Conservation (phyloP, 2,888 invertebrate genomes). For the Crioceris asparagi region DNA sequence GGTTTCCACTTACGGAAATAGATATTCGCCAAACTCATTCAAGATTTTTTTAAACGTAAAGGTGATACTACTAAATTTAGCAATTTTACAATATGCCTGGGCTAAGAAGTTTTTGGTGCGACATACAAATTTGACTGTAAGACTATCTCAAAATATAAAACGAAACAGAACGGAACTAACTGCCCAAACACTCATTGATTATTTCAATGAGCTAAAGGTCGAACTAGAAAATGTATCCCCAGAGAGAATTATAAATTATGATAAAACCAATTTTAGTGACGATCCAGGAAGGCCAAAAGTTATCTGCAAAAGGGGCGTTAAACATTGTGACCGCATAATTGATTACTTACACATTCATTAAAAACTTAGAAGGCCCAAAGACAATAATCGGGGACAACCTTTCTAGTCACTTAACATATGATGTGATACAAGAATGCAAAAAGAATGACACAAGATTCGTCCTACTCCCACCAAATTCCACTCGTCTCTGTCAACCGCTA, state of each 20-base stretch:
- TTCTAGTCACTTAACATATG: constrained; percentile 20
- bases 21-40: too few species aligned
- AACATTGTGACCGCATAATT: constrained; percentile 19
- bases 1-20: too few species aligned
- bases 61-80: too few species aligned
- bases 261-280: constrained; percentile 14
- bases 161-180: constrained; percentile 1
- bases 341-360: too few species aligned
- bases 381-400: constrained; percentile 29
- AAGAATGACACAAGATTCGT: constrained; percentile 25
- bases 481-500: constrained; percentile 22
- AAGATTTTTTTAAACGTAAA: too few species aligned
- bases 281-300: constrained; percentile 12
- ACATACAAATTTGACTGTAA: background rate
- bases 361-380: constrained; percentile 23
- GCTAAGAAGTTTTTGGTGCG: constrained; percentile 1
- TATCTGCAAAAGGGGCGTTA: constrained; percentile 14
- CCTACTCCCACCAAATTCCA: constrained; percentile 24
- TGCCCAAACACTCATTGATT: too few species aligned
- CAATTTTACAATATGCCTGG: too few species aligned
- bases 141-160: constrained; percentile 6
- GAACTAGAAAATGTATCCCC: too few species aligned
- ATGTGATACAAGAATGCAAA: constrained; percentile 24
- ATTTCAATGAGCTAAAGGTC: too few species aligned
- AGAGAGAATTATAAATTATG: too few species aligned